These are phyloP conservation scores for Halictus rubicundus DNA, from an alignment of 1,140 invertebrate genomes.

Conservation along the genomic window DNA sequence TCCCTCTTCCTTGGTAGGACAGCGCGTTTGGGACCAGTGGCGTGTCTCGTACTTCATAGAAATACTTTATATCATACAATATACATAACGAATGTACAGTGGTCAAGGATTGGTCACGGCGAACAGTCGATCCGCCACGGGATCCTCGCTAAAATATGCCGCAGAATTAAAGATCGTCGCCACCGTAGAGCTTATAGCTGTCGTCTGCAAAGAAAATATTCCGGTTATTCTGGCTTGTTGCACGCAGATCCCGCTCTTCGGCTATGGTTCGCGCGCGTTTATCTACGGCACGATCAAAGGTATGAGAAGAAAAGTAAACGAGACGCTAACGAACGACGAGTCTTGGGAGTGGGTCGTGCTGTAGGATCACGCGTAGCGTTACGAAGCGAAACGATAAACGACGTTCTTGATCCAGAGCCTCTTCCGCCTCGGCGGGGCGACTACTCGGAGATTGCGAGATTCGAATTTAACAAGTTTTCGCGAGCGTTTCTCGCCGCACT, in stretches of 20 bases:
- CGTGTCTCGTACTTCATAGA: slow-evolving; percentile 52
- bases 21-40: slow-evolving; percentile 52
- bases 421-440: too few relatives aligned
- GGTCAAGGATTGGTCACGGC: slow-evolving; percentile 79
- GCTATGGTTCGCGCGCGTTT: too few relatives aligned
- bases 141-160: slow-evolving; percentile 78
- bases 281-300: too few relatives aligned
- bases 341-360: too few relatives aligned
- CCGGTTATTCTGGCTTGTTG: background rate
- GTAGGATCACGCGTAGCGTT: too few relatives aligned
- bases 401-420: too few relatives aligned
- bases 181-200: slow-evolving; percentile 48
- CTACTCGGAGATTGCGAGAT: too few relatives aligned
- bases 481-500: background rate
- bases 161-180: slow-evolving; percentile 78
- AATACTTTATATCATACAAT: slow-evolving; percentile 76
- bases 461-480: background rate
- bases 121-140: slow-evolving; percentile 77
- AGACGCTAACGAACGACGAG: too few relatives aligned
- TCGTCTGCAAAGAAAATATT: slow-evolving; percentile 58
- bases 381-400: too few relatives aligned
- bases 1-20: slow-evolving; percentile 46
- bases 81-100: slow-evolving; percentile 77
- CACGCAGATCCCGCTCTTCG: too few relatives aligned
- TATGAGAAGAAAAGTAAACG: too few relatives aligned